These are phyloP conservation scores for Lepidocolaptes lacrymiger DNA, from an alignment of 2,797 vertebrate genomes.

Conservation along the genomic window DNA sequence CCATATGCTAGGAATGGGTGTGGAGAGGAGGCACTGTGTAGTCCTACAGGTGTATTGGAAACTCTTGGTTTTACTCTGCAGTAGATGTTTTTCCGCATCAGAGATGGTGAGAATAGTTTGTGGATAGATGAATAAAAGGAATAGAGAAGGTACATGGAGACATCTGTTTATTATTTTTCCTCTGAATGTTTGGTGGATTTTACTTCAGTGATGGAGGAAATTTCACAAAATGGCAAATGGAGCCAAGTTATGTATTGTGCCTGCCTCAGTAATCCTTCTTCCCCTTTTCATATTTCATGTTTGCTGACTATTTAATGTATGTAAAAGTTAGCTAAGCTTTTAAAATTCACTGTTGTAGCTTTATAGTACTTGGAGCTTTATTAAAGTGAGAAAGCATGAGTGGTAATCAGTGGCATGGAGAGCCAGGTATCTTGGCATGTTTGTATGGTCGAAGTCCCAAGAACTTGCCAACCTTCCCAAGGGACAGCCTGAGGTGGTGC, in stretches of 20 bases:
- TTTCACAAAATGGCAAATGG: neutral
- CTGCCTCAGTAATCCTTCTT: neutral
- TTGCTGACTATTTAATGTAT: neutral
- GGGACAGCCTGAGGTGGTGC: neutral
- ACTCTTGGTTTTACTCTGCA: neutral
- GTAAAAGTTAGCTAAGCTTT: neutral
- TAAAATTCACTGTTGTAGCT: neutral
- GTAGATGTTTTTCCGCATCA: neutral
- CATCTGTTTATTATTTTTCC: neutral
- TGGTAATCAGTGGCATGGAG: fast-evolving
- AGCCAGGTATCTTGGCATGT: neutral
- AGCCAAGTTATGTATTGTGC: neutral
- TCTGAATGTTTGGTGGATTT: neutral
- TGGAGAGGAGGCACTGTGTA: neutral
- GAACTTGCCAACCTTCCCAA: fast-evolving
- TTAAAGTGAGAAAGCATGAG: neutral
- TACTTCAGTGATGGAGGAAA: neutral
- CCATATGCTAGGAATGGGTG: neutral
- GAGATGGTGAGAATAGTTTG: neutral
- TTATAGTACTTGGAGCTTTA: neutral
- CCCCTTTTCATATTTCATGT: neutral
- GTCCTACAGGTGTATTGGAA: neutral
- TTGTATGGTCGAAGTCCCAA: neutral
- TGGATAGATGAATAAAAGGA: neutral
- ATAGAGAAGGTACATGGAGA: neutral